These are phyloP conservation scores for Diarsia brunnea DNA, from an alignment of 2,888 invertebrate species.

Conservation along the genomic window DNA sequence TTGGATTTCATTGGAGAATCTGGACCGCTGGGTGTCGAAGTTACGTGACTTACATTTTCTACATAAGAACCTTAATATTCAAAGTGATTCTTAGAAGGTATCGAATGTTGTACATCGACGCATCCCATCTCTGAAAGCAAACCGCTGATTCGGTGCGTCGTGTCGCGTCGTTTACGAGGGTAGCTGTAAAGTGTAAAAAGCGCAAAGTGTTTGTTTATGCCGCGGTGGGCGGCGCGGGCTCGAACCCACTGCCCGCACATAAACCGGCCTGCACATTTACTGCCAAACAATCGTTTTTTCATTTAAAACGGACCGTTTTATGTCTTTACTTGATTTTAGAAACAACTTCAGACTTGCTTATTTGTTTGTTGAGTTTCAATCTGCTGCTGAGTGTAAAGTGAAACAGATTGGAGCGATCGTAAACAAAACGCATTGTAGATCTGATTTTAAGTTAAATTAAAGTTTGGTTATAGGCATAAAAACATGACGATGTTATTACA, in stretches of 20 bases:
- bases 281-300: slow-evolving; percentile 74
- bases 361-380: slow-evolving; percentile 60
- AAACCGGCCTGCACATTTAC: slow-evolving; percentile 83
- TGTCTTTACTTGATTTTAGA: slow-evolving; percentile 69
- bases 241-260: slow-evolving; percentile 70
- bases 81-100: background rate
- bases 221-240: slow-evolving; percentile 76
- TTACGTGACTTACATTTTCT: background rate
- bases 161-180: slow-evolving; percentile 88
- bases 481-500: background rate
- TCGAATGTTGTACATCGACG: slow-evolving; percentile 13
- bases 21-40: background rate
- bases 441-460: slow-evolving; percentile 15
- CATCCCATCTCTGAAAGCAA: slow-evolving; percentile 74
- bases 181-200: slow-evolving; percentile 88
- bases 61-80: background rate
- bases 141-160: slow-evolving; percentile 86
- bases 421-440: slow-evolving; percentile 18
- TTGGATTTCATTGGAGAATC: background rate
- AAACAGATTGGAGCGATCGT: slow-evolving; percentile 27
- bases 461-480: background rate
- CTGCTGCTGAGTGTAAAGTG: slow-evolving; percentile 34
- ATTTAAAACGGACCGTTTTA: slow-evolving; percentile 69
- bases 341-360: slow-evolving; percentile 61
- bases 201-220: slow-evolving; percentile 89